Conservation (phyloP, 2,113 vertebrate genomes). For the Microcebus jonahi region DNA sequence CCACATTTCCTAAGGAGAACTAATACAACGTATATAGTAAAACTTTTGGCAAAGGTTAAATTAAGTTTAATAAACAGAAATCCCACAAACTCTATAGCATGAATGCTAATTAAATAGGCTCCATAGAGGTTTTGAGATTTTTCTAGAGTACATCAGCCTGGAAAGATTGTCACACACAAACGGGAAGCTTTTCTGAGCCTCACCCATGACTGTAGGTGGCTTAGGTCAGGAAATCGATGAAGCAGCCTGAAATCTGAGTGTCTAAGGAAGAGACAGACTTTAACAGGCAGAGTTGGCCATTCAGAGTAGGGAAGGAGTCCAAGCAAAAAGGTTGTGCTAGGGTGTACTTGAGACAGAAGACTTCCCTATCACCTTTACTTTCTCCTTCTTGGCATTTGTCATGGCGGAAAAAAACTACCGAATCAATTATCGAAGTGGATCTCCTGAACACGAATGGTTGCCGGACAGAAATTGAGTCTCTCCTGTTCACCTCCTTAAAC, state of each 20-base stretch:
- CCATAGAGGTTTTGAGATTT: not conserved
- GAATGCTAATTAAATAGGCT: not conserved
- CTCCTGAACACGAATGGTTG: not conserved
- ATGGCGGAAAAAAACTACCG: not conserved
- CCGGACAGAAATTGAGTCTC: not conserved
- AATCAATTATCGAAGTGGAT: not conserved
- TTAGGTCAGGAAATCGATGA: not conserved
- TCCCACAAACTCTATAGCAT: not conserved
- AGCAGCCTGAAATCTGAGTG: not conserved
- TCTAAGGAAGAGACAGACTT: not conserved
- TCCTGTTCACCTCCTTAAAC: not conserved
- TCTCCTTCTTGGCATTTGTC: not conserved
- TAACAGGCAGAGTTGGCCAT: not conserved
- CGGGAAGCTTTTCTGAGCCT: not conserved
- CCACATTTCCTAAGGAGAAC: not conserved
- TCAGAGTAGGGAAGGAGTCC: not conserved
- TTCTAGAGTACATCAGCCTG: not conserved
- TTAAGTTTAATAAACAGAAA: not conserved
- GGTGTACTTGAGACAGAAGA: not conserved
- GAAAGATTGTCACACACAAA: not conserved
- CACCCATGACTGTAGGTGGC: not conserved
- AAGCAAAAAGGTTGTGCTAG: not conserved
- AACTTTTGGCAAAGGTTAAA: not conserved
- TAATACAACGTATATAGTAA: not conserved
- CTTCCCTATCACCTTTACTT: not conserved